Base-by-base conservation (phyloP, 2,888 invertebrate genomes). In the Drosophila sordidula region DNA sequence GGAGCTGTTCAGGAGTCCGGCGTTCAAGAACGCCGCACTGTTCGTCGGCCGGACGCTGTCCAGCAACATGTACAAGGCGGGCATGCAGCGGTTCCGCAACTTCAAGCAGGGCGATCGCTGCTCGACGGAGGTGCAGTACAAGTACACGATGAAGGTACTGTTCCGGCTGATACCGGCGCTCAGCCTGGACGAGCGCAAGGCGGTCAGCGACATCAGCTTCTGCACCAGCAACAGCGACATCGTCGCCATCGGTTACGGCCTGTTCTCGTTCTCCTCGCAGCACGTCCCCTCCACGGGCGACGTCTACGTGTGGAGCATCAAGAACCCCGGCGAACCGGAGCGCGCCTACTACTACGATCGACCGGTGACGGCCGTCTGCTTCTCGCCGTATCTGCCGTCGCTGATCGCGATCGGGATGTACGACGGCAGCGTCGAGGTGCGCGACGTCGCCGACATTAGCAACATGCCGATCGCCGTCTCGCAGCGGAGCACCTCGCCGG, bases 241-340 rank as follows among this genome's bases (percentile, higher is more conserved):
- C 6, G 83, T 97, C 45, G 97, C 96, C 0, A 95, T 95, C 0
- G 95, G 94, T 8, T 96, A 97, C 84, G 96, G 96, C 0, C 94
- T 95, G 80, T 95, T 94, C 78, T 93, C 93, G 26, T 95, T 94
- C 85, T 93, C 93, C 1, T 78, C 91, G 0, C 85, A 85, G 26
- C 85, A 75, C n/a, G 95, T 95, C 16, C 92, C 92, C 6, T 90
- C 91, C 12, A 91, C 92, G 0, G 97, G 97, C 0, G 87, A 95
- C 18, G 93, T 97, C 0, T 94, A 95, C 77, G 90, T 97, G 46
- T 97, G 97, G 97, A 96, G 95, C 86, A 95, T 95, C 1, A 95
- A 97, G 91, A 97, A 97, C 91, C 96, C 96, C 0, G 94, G 94
- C 12, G 94, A 95, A 84, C 97, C 97, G 0, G 97, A 96, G 90